Conservation (phyloP, 2,797 vertebrate species). For the Poecile montanus region DNA sequence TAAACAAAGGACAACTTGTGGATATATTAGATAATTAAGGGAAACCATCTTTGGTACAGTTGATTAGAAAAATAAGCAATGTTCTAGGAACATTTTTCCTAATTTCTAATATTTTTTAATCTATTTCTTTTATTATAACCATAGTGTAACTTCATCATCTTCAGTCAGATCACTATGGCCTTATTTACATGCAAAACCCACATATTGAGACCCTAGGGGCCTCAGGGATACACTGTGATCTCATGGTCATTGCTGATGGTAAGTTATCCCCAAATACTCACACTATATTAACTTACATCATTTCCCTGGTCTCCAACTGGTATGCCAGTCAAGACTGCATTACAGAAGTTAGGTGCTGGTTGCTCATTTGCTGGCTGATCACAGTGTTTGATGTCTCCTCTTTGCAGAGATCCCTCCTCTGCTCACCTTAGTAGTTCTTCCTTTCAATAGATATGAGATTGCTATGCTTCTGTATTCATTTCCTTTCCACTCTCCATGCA, state of each 20-base stretch:
- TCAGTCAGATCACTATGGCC: not conserved
- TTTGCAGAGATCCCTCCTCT: not conserved
- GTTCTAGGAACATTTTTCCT: not conserved
- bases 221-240: not conserved
- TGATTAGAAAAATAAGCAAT: not conserved
- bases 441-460: not conserved
- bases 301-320: not conserved
- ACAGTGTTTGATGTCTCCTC: not conserved
- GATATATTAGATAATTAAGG: not conserved
- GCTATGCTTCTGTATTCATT: not conserved
- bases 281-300: not conserved
- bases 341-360: not conserved
- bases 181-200: not conserved
- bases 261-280: not conserved
- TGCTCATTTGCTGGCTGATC: not conserved
- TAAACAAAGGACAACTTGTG: not conserved
- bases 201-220: too few relatives aligned
- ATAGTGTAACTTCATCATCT: not conserved
- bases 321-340: not conserved
- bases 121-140: not conserved
- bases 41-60: not conserved
- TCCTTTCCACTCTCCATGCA: not conserved
- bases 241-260: not conserved
- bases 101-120: not conserved
- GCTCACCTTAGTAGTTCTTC: not conserved